Evolutionary conservation across 1,140 invertebrate genomes (phyloP).

Genomic region (Colletes latitarsis): DNA sequence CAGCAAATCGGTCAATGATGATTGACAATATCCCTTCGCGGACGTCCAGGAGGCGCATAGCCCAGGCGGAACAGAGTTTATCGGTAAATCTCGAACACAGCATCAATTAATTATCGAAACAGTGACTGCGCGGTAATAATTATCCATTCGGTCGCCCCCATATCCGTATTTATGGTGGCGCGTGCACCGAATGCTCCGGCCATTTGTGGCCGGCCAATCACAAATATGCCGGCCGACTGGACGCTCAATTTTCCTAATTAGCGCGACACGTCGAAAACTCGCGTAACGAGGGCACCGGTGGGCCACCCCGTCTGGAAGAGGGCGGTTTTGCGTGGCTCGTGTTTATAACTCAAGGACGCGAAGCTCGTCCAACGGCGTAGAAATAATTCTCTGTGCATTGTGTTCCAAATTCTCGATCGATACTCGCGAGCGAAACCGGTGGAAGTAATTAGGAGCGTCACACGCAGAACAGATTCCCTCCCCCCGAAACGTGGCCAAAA

Average conservation of each 20-base stretch:
- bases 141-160: constrained; percentile 64
- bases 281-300: constrained; percentile 12
- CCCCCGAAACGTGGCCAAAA: no score
- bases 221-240: constrained; percentile 48
- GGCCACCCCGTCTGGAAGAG: not conserved
- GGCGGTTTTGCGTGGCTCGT: not conserved
- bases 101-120: constrained; percentile 64
- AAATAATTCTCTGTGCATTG: not conserved
- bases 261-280: constrained; percentile 49
- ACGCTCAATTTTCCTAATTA: constrained; percentile 62
- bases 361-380: not conserved
- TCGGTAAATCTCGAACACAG: constrained; percentile 24
- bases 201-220: constrained; percentile 60
- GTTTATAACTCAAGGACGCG: constrained; percentile 11
- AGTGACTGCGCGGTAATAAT: constrained; percentile 66
- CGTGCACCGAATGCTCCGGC: constrained; percentile 39
- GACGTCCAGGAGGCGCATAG: not conserved
- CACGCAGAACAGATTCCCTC: not conserved
- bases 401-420: not conserved
- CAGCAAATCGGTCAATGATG: not conserved
- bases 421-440: not conserved
- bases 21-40: constrained; percentile 33
- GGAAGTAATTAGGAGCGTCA: constrained; percentile 4
- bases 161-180: constrained; percentile 56
- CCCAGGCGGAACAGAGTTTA: not conserved